A percentile compares a stretch with the other conserved stretches of the same genome.
These are phyloP conservation scores for Caenorhabditis becei DNA, from an alignment of 2,888 invertebrate genomes.

Conservation along the genomic window DNA sequence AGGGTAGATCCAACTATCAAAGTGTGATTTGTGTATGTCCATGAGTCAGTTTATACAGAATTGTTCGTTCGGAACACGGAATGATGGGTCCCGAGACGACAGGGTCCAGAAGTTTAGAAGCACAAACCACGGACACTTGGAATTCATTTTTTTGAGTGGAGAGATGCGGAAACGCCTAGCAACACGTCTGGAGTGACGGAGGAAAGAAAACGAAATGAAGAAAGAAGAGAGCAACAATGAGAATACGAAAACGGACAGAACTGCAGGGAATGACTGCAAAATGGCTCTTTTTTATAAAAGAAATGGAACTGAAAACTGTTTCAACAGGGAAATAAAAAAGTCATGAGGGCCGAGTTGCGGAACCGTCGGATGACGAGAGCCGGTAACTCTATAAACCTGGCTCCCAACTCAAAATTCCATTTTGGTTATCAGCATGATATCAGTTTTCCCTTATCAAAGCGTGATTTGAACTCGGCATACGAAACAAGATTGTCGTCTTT, in stretches of 20 bases:
- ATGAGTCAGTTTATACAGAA: neutral
- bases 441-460: neutral
- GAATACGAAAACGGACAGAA: neutral
- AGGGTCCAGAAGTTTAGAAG: neutral
- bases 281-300: no score
- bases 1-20: neutral
- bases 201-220: neutral
- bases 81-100: neutral
- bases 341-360: neutral
- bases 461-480: neutral
- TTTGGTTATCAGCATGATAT: neutral
- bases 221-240: neutral
- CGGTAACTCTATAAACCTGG: neutral
- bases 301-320: no score
- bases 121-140: neutral
- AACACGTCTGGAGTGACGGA: neutral
- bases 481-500: neutral
- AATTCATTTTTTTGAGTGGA: neutral
- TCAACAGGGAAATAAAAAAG: neutral
- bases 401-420: neutral
- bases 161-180: neutral
- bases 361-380: no score
- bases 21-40: neutral
- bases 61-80: neutral
- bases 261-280: neutral